Evolutionary conservation across 2,888 invertebrate genomes (phyloP).

Genomic region (Chrysomela aeneicollis): DNA sequence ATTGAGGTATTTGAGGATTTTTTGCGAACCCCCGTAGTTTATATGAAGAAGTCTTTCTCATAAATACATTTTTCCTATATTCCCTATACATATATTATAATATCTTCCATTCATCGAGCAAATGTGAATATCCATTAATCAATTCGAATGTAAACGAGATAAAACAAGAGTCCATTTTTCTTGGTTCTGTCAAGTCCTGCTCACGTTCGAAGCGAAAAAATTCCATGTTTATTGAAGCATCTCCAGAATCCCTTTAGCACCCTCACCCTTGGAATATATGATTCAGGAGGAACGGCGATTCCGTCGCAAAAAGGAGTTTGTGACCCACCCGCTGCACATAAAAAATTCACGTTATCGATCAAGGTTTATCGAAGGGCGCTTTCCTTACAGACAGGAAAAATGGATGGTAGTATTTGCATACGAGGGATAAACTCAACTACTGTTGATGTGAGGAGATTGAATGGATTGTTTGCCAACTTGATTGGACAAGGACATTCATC

Average conservation of each 20-base stretch:
- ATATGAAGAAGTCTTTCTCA: background rate
- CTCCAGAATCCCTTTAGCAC: constrained; percentile 2
- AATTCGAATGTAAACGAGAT: background rate
- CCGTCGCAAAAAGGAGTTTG: background rate
- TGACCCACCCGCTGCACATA: background rate
- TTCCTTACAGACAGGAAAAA: background rate
- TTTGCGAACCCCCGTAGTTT: no score
- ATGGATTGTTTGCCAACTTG: background rate
- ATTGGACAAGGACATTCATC: no score
- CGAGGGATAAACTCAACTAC: constrained; percentile 1
- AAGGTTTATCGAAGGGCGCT: background rate
- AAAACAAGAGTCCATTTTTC: background rate
- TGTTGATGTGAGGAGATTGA: background rate
- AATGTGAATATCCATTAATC: background rate
- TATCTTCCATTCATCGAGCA: background rate
- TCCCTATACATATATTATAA: no score
- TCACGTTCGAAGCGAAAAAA: background rate
- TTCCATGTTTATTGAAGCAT: constrained; percentile 1
- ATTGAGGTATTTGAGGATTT: no score
- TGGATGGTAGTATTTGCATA: background rate
- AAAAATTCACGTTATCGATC: constrained; percentile 5
- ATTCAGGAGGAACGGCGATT: background rate
- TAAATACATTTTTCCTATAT: background rate
- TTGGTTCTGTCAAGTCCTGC: background rate
- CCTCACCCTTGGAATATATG: background rate